Evolutionary conservation across 2,797 vertebrate genomes (phyloP), one percentile per base, ranked within the genome.

Genomic region (Pithecia hirsuta): DNA sequence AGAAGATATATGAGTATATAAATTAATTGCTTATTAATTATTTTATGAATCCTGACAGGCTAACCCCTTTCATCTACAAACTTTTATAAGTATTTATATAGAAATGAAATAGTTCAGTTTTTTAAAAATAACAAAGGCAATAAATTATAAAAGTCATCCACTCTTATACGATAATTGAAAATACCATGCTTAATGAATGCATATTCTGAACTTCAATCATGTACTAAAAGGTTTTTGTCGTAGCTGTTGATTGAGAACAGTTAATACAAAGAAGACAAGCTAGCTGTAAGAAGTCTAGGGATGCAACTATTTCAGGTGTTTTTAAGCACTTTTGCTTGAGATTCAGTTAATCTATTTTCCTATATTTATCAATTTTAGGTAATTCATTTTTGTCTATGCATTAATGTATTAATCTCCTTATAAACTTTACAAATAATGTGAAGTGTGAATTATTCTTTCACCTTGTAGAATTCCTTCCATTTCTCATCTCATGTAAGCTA

Each of bases 151-250:
- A 76, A 96, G 33, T 46, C 70, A 89, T 88, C 7, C 22, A 64
- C 81, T 95, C 36, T 36, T 52, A 67, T 26, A 61, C 79, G 52
- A 91, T 57, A 94, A 93, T 61, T 88, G 48, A 96, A 93, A 96
- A 94, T 28, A 86, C 48, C 17, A 5, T 86, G 39, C 48, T 84
- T 89, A 94, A 81, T 90, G 57, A 41, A 95, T 33, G 89, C 74
- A 55, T 89, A 89, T 90, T 86, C 82, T 93, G 74, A 96, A 70
- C 24, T 59, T 93, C 70, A 96, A 93, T 94, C 91, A 93, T 36
- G 83, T 89, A 46, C 70, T 97, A 95, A 91, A 96, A 96, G 64
- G 55, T 50, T 93, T 97, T 93, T 87, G 82, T 89, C 57, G 85
- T 75, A 96, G 36, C 78, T 97, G 57, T 57, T 92, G 82, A 96